Evolutionary conservation across 2,797 vertebrate genomes (phyloP), one percentile per base, ranked within the genome.

Genomic region (Menidia menidia): DNA sequence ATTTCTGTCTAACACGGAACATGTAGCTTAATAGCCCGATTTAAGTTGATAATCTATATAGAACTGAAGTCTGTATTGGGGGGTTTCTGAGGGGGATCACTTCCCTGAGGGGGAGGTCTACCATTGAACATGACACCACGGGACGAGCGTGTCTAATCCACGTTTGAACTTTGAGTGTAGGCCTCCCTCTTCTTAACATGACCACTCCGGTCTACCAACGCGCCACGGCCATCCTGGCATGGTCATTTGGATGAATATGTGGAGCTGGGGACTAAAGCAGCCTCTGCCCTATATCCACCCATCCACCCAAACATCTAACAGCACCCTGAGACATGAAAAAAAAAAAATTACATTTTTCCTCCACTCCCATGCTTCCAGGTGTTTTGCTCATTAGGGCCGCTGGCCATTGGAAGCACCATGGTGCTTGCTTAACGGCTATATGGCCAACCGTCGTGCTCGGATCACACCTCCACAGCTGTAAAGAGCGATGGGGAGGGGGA

Each of bases 381-480:
- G 94, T 94, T 95, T 94, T 94, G 87, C 72, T 87, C 93, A 94
- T 95, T 92, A 94, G 68, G 74, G 74, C 57, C 67, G 67, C 64
- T 51, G 75, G 76, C 81, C 78, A 89, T 92, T 89, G 90, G 88
- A 79, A 87, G 86, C 81, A 56, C 79, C 55, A 52, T 69, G 68
- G 84, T 61, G 77, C 88, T 91, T 84, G 86, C 89, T 92, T 93
- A 93, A 92, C 78, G 80, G 88, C 90, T 89, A 89, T 93, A 90
- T 91, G 90, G 81, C 87, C 80, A 80, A 84, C 86, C 89, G 75
- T 89, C 78, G 71, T 82, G 94, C 96, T 96, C 93, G 89, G 90
- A 93, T 95, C 93, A 91, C 95, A 94, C 92, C 94, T 94, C 93
- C 93, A 68, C 93, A 87, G 95, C 94, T 92, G 87, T 97, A 96